Evolutionary conservation across 2,888 invertebrate genomes (phyloP).

Genomic region (Panopea generosa): DNA sequence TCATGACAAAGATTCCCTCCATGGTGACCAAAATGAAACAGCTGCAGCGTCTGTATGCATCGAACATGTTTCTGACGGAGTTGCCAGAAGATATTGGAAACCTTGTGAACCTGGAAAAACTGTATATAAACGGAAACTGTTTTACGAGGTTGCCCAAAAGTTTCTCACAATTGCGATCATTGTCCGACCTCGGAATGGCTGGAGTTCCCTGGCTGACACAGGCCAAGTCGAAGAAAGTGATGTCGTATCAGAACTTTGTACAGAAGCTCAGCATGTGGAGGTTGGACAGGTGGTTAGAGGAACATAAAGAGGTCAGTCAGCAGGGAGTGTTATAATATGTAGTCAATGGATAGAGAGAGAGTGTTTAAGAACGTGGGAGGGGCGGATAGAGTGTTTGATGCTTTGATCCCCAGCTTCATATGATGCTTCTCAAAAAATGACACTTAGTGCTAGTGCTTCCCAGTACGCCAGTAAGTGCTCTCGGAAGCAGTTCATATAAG

Average conservation of each 20-base stretch:
- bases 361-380: no score
- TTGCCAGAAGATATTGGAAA: conserved; percentile 76
- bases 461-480: no score
- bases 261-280: conserved; percentile 27
- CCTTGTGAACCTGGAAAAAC: conserved; percentile 65
- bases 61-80: conserved; percentile 68
- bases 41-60: conserved; percentile 70
- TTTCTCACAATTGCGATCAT: conserved; percentile 65
- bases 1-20: conserved; percentile 64
- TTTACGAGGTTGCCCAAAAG: conserved; percentile 71
- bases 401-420: no score
- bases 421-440: no score
- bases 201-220: conserved; percentile 77
- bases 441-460: no score
- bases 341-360: no score
- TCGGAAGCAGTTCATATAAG: no score
- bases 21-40: conserved; percentile 64
- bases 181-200: conserved; percentile 70
- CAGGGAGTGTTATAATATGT: no score
- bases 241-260: conserved; percentile 70
- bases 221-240: conserved; percentile 12
- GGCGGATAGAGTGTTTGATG: no score
- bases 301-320: conserved; percentile 67
- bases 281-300: conserved; percentile 69
- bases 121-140: conserved; percentile 75